phyloP scores from a whole-genome alignment of 2,797 vertebrate genomes.

The Microctenopoma steveboyesi region DNA sequence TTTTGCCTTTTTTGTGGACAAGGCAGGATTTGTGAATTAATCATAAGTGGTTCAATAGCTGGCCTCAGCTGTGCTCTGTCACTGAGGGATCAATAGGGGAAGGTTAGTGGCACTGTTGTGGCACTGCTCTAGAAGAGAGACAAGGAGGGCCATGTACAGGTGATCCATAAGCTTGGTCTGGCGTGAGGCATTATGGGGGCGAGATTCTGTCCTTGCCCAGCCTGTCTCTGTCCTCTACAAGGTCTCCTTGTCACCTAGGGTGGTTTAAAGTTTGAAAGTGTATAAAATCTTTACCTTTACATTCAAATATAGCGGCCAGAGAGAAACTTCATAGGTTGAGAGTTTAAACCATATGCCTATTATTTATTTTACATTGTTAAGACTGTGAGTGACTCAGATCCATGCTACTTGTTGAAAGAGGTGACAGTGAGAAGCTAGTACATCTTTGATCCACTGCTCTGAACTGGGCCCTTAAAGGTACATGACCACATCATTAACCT shows the following conservation, averaged over 20 bases:
- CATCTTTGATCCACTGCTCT: slow-evolving; percentile 25
- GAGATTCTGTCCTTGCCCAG: slow-evolving; percentile 60
- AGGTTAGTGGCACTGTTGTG: slow-evolving; percentile 69
- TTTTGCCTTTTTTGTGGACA: slow-evolving; percentile 72
- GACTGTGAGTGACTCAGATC: neutral
- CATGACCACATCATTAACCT: slow-evolving; percentile 52
- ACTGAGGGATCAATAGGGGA: slow-evolving; percentile 81
- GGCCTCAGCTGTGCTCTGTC: slow-evolving; percentile 78
- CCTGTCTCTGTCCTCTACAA: slow-evolving; percentile 28
- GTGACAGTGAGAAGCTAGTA: slow-evolving; percentile 31
- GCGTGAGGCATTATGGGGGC: slow-evolving; percentile 66
- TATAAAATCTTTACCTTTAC: neutral
- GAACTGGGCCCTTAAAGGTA: slow-evolving; percentile 35
- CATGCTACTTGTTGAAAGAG: slow-evolving; percentile 31
- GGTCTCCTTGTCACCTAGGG: slow-evolving; percentile 7
- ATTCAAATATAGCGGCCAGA: slow-evolving; percentile 7
- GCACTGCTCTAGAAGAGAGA: slow-evolving; percentile 64
- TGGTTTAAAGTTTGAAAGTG: neutral
- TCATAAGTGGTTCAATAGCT: slow-evolving; percentile 84
- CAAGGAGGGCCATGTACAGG: slow-evolving; percentile 64
- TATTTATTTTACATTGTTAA: slow-evolving; percentile 19
- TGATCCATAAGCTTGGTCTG: slow-evolving; percentile 80
- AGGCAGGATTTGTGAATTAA: slow-evolving; percentile 82
- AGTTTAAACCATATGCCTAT: slow-evolving; percentile 14
- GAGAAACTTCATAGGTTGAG: slow-evolving; percentile 14